phyloP scores from a whole-genome alignment of 2,888 invertebrate species.

The Odontocolon sp. region DNA sequence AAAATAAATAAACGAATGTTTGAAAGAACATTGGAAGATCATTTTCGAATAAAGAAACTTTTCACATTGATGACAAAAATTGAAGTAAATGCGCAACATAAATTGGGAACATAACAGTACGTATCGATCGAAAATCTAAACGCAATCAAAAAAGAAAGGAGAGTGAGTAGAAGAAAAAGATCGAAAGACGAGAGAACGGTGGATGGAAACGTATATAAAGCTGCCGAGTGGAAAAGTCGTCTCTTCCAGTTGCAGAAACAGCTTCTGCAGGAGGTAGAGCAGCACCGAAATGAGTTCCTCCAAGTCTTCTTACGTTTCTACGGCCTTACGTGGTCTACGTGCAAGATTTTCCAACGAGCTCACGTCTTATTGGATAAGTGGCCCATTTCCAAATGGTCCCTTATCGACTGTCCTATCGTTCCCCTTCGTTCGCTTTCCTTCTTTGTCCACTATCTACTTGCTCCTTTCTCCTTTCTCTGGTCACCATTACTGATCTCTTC shows the following conservation, averaged over 20 bases:
- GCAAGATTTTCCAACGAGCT: constrained; percentile 64
- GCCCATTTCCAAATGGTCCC: constrained; percentile 65
- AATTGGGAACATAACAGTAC: too few species aligned
- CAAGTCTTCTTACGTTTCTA: constrained; percentile 57
- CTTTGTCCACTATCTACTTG: constrained; percentile 45
- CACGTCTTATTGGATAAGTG: constrained; percentile 68
- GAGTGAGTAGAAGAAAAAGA: constrained; percentile 1
- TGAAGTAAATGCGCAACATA: too few species aligned
- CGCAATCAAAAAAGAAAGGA: not conserved
- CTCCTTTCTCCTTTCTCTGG: constrained; percentile 39
- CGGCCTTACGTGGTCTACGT: constrained; percentile 59
- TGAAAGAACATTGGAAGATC: too few species aligned
- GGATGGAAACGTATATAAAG: constrained; percentile 43
- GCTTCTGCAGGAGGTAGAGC: constrained; percentile 42
- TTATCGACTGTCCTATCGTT: constrained; percentile 62
- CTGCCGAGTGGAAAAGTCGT: constrained; percentile 48
- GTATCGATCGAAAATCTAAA: not conserved
- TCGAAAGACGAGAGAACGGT: constrained; percentile 24
- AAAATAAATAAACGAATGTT: too few species aligned
- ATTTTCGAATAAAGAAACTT: too few species aligned
- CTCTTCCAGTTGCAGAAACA: constrained; percentile 48
- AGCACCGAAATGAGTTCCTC: constrained; percentile 59
- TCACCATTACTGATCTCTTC: constrained; percentile 53
- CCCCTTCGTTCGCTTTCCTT: constrained; percentile 54
- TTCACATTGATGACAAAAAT: too few species aligned